Evolutionary conservation across 2,113 vertebrate genomes (phyloP), one percentile per base, ranked within the genome.

Genomic region (Myodes glareolus): DNA sequence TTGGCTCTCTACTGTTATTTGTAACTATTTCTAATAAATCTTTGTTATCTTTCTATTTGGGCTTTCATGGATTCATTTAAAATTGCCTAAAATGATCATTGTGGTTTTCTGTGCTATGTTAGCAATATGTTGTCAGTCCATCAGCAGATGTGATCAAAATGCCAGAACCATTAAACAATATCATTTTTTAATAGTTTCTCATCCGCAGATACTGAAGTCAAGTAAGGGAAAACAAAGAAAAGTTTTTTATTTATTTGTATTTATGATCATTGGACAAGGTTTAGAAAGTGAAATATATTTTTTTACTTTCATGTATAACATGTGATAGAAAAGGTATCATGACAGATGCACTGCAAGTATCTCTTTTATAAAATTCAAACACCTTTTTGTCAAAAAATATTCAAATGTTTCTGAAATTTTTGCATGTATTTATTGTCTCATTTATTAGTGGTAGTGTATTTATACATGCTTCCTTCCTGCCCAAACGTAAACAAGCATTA

Each of bases 321-420:
- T 1, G 2, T 68, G 16, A 33, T n/a, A 72, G 61, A 80, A 75
- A 65, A 61, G 67, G n/a, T 67, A 5, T n/a, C 3, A 87, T 27
- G 33, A 14, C 33, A 39, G 2, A 73, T 50, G 14, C 3, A 72
- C 1, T 77, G 7, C 10, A 31, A 0, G 42, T 1, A 14, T 4
- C 0, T 50, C 29, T 39, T 76, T 86, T 5, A 55, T 70, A 7
- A 72, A 84, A 8, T 36, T 10, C 13, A 61, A 61, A 58, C 36
- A 75, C 33, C 8, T 21, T 86, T n/a, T 45, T 67, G 13, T 73
- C 5, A 1, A 63, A 61, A 73, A 39, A 39, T 87, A 87, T 81
- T 47, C 23, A 52, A 61, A 61, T 47, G 7, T 52, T 7, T 52
- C 55, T 75, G 2, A 78, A n/a, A 47, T 90, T 90, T 10, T 61